Evolutionary conservation across 2,888 invertebrate species (phyloP).

Genomic region (Podotricha telesiphe): DNA sequence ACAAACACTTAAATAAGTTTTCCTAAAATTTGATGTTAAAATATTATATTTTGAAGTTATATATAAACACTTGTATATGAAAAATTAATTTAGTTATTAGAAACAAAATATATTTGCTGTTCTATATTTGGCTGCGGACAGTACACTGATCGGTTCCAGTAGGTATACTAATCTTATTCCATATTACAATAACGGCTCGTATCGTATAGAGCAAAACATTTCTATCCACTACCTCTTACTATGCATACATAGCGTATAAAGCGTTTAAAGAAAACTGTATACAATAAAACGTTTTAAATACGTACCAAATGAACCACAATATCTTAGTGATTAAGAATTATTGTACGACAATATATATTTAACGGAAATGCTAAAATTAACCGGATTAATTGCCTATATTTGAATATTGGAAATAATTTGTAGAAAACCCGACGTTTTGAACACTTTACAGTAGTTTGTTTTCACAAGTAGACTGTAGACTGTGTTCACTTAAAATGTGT

Average conservation of each 20-base stretch:
- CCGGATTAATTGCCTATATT: too few relatives aligned
- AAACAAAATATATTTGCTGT: slow-evolving; percentile 27
- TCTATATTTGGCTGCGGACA: slow-evolving; percentile 63
- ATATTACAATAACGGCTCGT: slow-evolving; percentile 76
- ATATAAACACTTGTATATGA: too few relatives aligned
- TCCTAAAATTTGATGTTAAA: too few relatives aligned
- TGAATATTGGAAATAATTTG: too few relatives aligned
- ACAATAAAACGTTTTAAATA: slow-evolving; percentile 2
- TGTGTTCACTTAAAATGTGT: too few relatives aligned
- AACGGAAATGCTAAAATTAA: too few relatives aligned
- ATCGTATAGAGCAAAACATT: slow-evolving; percentile 73
- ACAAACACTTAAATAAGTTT: too few relatives aligned
- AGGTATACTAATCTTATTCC: slow-evolving; percentile 72
- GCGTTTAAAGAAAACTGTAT: slow-evolving; percentile 34
- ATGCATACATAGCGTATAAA: slow-evolving; percentile 39
- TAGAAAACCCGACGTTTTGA: too few relatives aligned
- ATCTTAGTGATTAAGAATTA: not conserved
- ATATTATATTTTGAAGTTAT: too few relatives aligned
- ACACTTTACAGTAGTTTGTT: too few relatives aligned
- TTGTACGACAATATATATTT: too few relatives aligned
- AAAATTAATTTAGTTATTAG: not conserved
- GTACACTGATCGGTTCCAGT: slow-evolving; percentile 69
- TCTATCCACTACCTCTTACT: slow-evolving; percentile 48
- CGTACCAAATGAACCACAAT: not conserved
- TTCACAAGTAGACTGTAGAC: too few relatives aligned